Evolutionary conservation across 1,140 invertebrate genomes (phyloP).

Genomic region (Ceratitis capitata): DNA sequence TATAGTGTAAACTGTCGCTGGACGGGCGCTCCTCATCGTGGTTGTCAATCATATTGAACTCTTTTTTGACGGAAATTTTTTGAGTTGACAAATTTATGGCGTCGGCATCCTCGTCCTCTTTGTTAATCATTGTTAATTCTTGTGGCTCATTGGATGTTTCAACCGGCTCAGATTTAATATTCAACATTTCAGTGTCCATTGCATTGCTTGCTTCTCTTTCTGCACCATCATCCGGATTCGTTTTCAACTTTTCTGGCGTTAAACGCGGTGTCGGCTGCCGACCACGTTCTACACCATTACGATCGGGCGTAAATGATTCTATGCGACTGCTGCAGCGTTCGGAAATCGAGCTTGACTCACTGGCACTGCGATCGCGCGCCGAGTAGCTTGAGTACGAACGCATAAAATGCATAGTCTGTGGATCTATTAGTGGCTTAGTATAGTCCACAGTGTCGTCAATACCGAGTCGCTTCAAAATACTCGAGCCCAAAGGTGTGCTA

Average conservation of each 20-base stretch:
- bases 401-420: conserved; percentile 84
- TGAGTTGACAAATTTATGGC: conserved; percentile 36
- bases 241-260: conserved; percentile 73
- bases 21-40: conserved; percentile 25
- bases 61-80: conserved; percentile 59
- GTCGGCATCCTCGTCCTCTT: neutral
- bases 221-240: conserved; percentile 20
- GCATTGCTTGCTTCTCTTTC: neutral
- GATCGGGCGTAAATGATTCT: conserved; percentile 77
- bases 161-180: conserved; percentile 53
- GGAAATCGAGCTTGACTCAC: conserved; percentile 86
- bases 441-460: conserved; percentile 94
- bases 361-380: conserved; percentile 80
- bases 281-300: conserved; percentile 69
- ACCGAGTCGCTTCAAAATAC: conserved; percentile 90
- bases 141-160: conserved; percentile 6
- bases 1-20: neutral
- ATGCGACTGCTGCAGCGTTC: conserved; percentile 79
- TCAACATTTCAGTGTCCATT: neutral
- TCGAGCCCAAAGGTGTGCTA: conserved; percentile 81
- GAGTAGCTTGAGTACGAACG: conserved; percentile 75
- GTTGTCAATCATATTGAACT: conserved; percentile 56
- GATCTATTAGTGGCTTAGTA: conserved; percentile 88
- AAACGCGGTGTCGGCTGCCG: conserved; percentile 75
- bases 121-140: neutral